Percentiles rank a stretch among this genome's conserved stretches.
These are phyloP conservation scores for Chymomyza costata DNA, from an alignment of 1,140 invertebrate species.

Conservation along the genomic window DNA sequence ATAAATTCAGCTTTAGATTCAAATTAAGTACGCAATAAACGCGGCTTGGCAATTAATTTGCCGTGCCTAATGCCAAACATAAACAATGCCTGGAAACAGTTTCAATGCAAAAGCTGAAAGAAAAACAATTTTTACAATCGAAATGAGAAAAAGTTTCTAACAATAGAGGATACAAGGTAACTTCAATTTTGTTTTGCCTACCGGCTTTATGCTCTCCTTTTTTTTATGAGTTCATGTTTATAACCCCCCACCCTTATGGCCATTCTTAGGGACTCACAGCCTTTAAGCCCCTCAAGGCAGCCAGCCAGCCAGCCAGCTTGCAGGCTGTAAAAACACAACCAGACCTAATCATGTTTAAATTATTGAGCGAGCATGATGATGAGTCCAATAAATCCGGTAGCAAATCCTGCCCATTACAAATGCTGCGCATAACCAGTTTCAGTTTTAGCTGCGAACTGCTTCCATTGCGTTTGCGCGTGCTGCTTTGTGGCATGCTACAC, in stretches of 20 bases:
- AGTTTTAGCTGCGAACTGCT: constrained; percentile 6
- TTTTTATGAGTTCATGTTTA: constrained; percentile 34
- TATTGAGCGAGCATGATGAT: constrained; percentile 63
- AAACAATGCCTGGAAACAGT: constrained; percentile 52
- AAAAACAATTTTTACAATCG: constrained; percentile 49
- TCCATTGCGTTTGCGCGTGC: constrained; percentile 45
- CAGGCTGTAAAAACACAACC: constrained; percentile 74
- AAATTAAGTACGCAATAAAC: constrained; percentile 41
- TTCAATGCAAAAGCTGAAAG: constrained; percentile 65
- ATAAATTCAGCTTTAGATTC: too few species aligned
- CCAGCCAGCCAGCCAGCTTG: too few species aligned
- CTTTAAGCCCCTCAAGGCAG: constrained; percentile 20
- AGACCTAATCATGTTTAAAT: constrained; percentile 75
- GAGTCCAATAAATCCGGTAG: constrained; percentile 15
- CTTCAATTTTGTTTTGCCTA: constrained; percentile 37
- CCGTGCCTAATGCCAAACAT: constrained; percentile 53
- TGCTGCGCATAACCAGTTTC: constrained; percentile 66
- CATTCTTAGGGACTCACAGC: neutral
- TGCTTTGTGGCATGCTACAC: too few species aligned
- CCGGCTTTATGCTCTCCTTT: constrained; percentile 15
- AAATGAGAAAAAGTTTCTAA: constrained; percentile 2
- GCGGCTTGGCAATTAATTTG: constrained; percentile 63
- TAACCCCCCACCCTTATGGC: constrained; percentile 62
- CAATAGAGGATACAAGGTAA: constrained; percentile 3
- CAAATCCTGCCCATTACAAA: constrained; percentile 44